These are phyloP conservation scores for Diorhabda carinulata DNA, from an alignment of 1,140 invertebrate genomes.

Conservation along the genomic window DNA sequence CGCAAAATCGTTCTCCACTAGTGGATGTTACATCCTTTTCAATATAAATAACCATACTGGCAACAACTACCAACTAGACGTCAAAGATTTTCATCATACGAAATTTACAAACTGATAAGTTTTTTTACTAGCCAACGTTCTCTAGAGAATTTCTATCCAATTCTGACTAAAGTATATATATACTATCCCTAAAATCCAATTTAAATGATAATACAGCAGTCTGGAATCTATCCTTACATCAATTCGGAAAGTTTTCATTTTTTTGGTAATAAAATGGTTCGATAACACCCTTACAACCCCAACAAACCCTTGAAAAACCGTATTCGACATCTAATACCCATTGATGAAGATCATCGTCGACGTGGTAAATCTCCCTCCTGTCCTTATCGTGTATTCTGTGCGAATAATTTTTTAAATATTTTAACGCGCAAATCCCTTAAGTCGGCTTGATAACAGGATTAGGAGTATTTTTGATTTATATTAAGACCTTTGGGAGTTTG, in stretches of 20 bases:
- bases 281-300: constrained; percentile 8
- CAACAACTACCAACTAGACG: no score
- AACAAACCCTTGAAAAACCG: constrained; percentile 6
- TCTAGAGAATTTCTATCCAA: no score
- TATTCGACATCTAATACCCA: constrained; percentile 4
- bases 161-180: not conserved
- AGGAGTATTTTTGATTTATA: not conserved
- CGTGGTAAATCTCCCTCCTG: not conserved
- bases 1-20: no score
- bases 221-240: not conserved
- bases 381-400: not conserved
- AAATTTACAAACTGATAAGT: no score
- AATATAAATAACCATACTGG: no score
- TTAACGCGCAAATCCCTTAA: not conserved
- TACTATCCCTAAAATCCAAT: constrained; percentile 4
- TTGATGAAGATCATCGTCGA: constrained; percentile 5
- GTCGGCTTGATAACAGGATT: not conserved
- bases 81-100: no score
- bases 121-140: no score
- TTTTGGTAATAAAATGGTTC: constrained; percentile 5
- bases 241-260: constrained; percentile 12
- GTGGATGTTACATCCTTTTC: no score
- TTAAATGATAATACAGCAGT: constrained; percentile 4
- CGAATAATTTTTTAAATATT: constrained; percentile 12
- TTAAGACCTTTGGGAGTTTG: not conserved